Conservation (phyloP, 2,888 invertebrate species). For the Acleris sparsana region DNA sequence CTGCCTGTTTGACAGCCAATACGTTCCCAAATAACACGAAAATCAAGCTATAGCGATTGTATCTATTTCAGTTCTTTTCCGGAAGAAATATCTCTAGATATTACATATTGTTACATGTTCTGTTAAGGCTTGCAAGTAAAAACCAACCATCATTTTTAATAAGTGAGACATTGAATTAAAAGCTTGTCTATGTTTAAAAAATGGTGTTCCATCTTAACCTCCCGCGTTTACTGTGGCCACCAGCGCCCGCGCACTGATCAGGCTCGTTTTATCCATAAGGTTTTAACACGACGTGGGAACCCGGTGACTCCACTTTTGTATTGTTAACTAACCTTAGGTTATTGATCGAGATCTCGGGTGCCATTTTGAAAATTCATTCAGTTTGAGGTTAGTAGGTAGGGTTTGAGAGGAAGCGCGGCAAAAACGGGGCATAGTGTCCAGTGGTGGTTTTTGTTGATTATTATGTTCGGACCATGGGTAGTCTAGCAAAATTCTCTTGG, state of each 20-base stretch:
- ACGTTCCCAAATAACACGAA: too few relatives aligned
- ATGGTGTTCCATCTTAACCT: slow-evolving; percentile 44
- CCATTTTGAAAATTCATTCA: slow-evolving; percentile 5
- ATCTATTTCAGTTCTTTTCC: too few relatives aligned
- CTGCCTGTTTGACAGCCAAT: too few relatives aligned
- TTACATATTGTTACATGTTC: too few relatives aligned
- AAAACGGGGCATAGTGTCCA: neutral
- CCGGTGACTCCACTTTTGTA: slow-evolving; percentile 69
- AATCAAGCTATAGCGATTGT: too few relatives aligned
- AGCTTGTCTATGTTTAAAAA: neutral
- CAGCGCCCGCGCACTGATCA: slow-evolving; percentile 73
- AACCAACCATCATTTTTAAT: neutral
- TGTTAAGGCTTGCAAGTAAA: too few relatives aligned
- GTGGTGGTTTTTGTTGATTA: neutral
- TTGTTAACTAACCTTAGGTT: slow-evolving; percentile 43
- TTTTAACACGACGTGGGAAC: slow-evolving; percentile 78
- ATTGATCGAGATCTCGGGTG: slow-evolving; percentile 11
- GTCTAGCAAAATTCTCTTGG: too few relatives aligned
- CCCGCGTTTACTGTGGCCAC: slow-evolving; percentile 51
- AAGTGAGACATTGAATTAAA: neutral
- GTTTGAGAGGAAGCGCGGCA: neutral
- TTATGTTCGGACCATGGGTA: too few relatives aligned
- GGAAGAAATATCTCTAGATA: too few relatives aligned
- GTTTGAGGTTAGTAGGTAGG: neutral
- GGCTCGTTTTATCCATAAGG: slow-evolving; percentile 44